phyloP scores from a whole-genome alignment of 2,797 vertebrate genomes.

The Artibeus lituratus region DNA sequence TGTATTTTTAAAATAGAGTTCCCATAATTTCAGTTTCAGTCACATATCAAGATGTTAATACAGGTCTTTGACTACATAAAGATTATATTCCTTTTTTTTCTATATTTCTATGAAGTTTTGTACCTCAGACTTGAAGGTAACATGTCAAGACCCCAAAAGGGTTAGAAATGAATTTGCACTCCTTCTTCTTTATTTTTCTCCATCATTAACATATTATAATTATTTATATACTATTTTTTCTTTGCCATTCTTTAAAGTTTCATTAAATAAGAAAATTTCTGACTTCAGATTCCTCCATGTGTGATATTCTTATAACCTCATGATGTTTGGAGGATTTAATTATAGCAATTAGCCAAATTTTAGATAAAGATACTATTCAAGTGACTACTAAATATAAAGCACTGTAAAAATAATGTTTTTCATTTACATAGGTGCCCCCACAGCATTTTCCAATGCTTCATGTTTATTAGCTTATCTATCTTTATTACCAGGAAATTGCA shows the following conservation, averaged over 20 bases:
- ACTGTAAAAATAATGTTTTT: not conserved
- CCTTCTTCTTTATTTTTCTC: not conserved
- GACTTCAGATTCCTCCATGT: not conserved
- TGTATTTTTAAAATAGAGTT: not conserved
- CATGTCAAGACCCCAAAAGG: not conserved
- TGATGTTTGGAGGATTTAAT: not conserved
- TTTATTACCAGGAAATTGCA: not conserved
- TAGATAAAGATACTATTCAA: not conserved
- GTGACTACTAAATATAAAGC: not conserved
- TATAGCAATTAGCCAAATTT: not conserved
- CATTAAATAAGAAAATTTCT: not conserved
- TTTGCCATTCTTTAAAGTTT: not conserved
- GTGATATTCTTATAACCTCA: not conserved
- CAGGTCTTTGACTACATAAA: not conserved
- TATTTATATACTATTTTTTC: not conserved
- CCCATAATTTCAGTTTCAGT: not conserved
- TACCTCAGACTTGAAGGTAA: not conserved
- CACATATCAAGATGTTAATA: not conserved
- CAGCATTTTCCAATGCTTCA: not conserved
- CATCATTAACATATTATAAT: not conserved
- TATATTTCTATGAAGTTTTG: not conserved
- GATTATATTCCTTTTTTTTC: not conserved
- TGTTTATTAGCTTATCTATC: not conserved
- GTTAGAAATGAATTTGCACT: not conserved
- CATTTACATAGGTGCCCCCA: not conserved